Evolutionary conservation across 2,888 invertebrate species (phyloP).

Genomic region (Calliphora vomitoria): DNA sequence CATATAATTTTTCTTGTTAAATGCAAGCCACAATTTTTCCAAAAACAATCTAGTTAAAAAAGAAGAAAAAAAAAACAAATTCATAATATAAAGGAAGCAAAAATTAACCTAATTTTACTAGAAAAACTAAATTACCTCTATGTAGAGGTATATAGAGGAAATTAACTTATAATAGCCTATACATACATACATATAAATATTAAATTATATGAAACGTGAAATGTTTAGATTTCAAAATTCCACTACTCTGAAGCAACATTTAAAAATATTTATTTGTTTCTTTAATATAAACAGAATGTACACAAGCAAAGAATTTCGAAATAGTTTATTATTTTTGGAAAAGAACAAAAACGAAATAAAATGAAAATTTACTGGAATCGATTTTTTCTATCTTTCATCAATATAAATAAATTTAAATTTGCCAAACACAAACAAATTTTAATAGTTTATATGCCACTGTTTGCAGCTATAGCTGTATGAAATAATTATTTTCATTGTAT

Average conservation of each 20-base stretch:
- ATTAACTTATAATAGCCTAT: slow-evolving; percentile 3
- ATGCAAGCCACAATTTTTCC: slow-evolving; percentile 27
- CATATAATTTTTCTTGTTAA: slow-evolving; percentile 16
- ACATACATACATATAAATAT: neutral
- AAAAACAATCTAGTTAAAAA: neutral
- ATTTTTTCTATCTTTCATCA: slow-evolving; percentile 20
- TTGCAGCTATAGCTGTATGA: neutral
- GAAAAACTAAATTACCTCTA: slow-evolving; percentile 3
- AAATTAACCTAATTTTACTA: slow-evolving; percentile 42
- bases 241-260: slow-evolving; percentile 40
- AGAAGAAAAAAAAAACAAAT: neutral
- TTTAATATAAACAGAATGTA: slow-evolving; percentile 33
- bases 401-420: neutral
- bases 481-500: slow-evolving; percentile 2
- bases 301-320: slow-evolving; percentile 17
- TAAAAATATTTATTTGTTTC: slow-evolving; percentile 27
- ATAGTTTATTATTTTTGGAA: slow-evolving; percentile 45
- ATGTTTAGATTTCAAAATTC: slow-evolving; percentile 44
- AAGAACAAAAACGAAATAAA: slow-evolving; percentile 11
- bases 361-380: slow-evolving; percentile 5
- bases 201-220: slow-evolving; percentile 38
- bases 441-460: neutral
- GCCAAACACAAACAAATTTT: neutral
- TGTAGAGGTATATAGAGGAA: neutral
- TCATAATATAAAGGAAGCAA: slow-evolving; percentile 7